A percentile compares a stretch with the other conserved stretches of the same genome.
These are phyloP conservation scores for Arctocebus calabarensis DNA, from an alignment of 2,797 vertebrate genomes.

Conservation along the genomic window DNA sequence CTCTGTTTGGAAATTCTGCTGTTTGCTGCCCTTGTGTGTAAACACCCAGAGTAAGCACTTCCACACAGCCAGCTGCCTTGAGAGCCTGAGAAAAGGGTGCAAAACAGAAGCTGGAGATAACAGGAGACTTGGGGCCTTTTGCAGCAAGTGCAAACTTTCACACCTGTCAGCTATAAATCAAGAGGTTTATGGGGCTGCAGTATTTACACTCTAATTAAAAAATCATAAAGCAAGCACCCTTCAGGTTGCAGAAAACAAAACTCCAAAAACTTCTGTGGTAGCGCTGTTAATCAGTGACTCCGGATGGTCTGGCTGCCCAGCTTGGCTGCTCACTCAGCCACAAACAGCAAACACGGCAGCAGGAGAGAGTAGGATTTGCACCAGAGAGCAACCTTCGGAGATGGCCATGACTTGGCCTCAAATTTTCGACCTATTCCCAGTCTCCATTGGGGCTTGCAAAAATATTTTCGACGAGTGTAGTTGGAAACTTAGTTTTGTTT, in stretches of 20 bases:
- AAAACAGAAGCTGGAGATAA: conserved; percentile 67
- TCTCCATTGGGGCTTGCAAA: background rate
- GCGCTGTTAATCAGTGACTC: conserved; percentile 91
- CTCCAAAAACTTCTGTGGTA: conserved; percentile 87
- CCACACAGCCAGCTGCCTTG: conserved; percentile 53
- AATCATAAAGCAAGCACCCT: conserved; percentile 89
- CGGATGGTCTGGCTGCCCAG: conserved; percentile 85
- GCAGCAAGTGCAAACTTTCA: conserved; percentile 86
- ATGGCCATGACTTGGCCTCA: conserved; percentile 33
- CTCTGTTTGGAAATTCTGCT: background rate
- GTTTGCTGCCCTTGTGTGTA: background rate
- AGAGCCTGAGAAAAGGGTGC: background rate
- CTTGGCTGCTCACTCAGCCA: conserved; percentile 80
- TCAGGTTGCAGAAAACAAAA: conserved; percentile 89
- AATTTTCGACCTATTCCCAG: conserved; percentile 11
- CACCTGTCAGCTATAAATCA: conserved; percentile 92
- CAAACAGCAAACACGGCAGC: conserved; percentile 82
- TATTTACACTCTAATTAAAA: conserved; percentile 96
- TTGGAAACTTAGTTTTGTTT: conserved; percentile 44
- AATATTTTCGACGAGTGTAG: background rate
- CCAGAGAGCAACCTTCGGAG: background rate
- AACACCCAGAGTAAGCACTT: background rate
- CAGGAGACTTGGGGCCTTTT: conserved; percentile 69
- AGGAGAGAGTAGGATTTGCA: conserved; percentile 76
- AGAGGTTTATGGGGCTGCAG: conserved; percentile 89